phyloP scores from a whole-genome alignment of 2,888 invertebrate species.

The Tenodera sinensis region DNA sequence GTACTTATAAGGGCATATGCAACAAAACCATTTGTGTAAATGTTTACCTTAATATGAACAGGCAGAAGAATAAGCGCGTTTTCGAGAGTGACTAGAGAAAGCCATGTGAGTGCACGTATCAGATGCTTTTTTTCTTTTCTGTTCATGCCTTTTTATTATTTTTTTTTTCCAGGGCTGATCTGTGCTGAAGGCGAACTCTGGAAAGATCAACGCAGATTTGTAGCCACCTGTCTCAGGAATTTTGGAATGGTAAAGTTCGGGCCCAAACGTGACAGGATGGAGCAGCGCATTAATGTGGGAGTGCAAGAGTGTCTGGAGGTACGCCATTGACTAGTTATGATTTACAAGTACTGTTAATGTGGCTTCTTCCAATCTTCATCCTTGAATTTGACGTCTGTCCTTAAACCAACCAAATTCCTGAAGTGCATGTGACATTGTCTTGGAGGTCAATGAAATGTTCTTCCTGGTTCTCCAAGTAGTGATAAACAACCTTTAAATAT shows the following conservation, averaged over 20 bases:
- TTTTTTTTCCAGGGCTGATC: conserved; percentile 62
- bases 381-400: neutral
- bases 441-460: neutral
- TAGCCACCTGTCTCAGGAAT: conserved; percentile 66
- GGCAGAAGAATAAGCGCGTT: too few species aligned
- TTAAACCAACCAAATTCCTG: neutral
- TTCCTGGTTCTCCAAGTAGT: neutral
- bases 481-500: neutral
- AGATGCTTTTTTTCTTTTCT: neutral
- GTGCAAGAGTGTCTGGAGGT: conserved; percentile 60
- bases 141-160: neutral
- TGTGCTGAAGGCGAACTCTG: conserved; percentile 77
- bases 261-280: conserved; percentile 57
- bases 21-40: too few species aligned
- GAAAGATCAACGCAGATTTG: conserved; percentile 77
- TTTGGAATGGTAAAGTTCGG: conserved; percentile 69
- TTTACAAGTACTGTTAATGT: too few species aligned
- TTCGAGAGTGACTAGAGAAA: too few species aligned
- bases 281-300: conserved; percentile 60
- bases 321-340: conserved; percentile 33
- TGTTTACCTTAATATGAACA: too few species aligned
- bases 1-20: too few species aligned
- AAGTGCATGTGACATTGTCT: neutral
- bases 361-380: neutral
- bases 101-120: too few species aligned